phyloP scores from a whole-genome alignment of 2,888 invertebrate species.

The Xylocampa areola region DNA sequence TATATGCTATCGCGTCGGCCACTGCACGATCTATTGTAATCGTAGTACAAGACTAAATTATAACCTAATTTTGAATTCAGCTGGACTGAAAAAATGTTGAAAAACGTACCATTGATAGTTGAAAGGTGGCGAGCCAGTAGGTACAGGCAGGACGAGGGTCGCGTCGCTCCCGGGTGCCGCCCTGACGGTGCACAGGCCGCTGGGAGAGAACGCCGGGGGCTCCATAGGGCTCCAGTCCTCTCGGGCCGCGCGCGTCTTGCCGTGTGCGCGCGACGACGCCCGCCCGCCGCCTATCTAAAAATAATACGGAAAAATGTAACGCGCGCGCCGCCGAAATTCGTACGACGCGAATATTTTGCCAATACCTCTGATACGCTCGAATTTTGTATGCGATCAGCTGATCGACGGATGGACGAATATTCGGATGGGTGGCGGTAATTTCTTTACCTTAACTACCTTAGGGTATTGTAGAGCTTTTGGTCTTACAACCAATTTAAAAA shows the following conservation, averaged over 20 bases:
- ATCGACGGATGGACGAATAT: constrained; percentile 36
- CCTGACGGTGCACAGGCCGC: constrained; percentile 72
- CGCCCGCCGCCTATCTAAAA: constrained; percentile 87
- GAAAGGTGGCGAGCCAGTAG: constrained; percentile 82
- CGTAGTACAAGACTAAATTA: constrained; percentile 48
- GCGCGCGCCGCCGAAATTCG: constrained; percentile 78
- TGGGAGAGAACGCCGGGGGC: constrained; percentile 80
- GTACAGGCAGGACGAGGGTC: constrained; percentile 71
- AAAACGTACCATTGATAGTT: constrained; percentile 79
- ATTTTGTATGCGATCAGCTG: constrained; percentile 65
- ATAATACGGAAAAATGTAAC: constrained; percentile 87
- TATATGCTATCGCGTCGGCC: constrained; percentile 48
- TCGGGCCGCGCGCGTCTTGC: constrained; percentile 84
- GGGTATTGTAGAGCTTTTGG: neutral
- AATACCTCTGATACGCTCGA: constrained; percentile 63
- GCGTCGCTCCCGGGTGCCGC: constrained; percentile 79
- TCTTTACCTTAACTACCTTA: neutral
- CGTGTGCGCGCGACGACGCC: constrained; percentile 80
- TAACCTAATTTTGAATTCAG: constrained; percentile 52
- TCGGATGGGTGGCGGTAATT: neutral
- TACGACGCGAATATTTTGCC: constrained; percentile 85
- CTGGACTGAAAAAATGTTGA: constrained; percentile 56
- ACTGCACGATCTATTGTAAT: constrained; percentile 56
- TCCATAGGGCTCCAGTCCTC: constrained; percentile 85
- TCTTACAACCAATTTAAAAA: neutral